Evolutionary conservation across 2,797 vertebrate species (phyloP).

Genomic region (Gobio occitaniae): DNA sequence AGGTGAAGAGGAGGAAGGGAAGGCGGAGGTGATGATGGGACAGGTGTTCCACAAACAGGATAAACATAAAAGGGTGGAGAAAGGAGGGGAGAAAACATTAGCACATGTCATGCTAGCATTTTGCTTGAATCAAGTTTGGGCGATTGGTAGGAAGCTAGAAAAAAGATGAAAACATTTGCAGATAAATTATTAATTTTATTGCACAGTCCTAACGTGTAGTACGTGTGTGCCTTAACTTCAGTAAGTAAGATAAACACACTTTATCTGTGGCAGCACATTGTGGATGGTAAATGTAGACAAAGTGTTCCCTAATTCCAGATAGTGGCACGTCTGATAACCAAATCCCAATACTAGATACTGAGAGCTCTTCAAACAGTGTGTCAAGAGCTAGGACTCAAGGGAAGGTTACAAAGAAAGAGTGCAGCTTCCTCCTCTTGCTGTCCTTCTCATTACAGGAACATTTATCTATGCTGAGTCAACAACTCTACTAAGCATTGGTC

Average conservation of each 20-base stretch:
- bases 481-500: conserved; percentile 2
- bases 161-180: background rate
- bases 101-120: background rate
- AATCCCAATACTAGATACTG: conserved; percentile 16
- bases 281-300: conserved; percentile 36
- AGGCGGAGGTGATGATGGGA: conserved; percentile 44
- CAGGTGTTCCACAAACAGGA: conserved; percentile 56
- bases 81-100: conserved; percentile 13
- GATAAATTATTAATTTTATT: background rate
- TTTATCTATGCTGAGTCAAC: conserved; percentile 24
- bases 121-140: background rate
- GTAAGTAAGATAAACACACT: conserved; percentile 1
- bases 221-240: conserved; percentile 18
- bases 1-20: conserved; percentile 57
- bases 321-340: conserved; percentile 37
- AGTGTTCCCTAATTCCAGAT: conserved; percentile 42
- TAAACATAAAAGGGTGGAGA: conserved; percentile 25
- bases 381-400: background rate
- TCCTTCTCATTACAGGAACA: conserved; percentile 9
- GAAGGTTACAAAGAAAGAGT: conserved; percentile 7
- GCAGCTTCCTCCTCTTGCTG: background rate
- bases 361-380: conserved; percentile 37
- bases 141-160: background rate
- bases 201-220: background rate
- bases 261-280: conserved; percentile 6